A percentile compares a stretch with the other conserved stretches of the same genome.
Evolutionary conservation across 2,113 vertebrate species (phyloP).

Genomic region (Archocentrus centrarchus): DNA sequence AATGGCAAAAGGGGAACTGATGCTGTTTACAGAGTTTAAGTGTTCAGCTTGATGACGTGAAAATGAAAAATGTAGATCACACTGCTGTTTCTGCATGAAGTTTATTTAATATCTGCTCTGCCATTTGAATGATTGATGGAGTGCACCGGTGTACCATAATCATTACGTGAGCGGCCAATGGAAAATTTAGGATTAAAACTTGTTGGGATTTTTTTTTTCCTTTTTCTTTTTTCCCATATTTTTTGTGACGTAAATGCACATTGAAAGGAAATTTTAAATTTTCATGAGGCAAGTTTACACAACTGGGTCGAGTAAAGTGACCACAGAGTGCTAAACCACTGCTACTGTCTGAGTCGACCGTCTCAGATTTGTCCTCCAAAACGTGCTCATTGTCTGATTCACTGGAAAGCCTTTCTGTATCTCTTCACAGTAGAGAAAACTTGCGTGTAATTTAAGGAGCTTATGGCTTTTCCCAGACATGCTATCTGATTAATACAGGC

Average conservation of each 20-base stretch:
- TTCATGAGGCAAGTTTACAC: not conserved
- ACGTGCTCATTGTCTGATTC: conserved; percentile 24
- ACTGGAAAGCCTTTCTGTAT: conserved; percentile 39
- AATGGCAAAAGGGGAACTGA: not conserved
- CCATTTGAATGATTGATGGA: not conserved
- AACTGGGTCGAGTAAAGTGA: not conserved
- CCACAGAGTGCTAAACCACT: not conserved
- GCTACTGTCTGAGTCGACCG: not conserved
- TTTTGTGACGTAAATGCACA: not conserved
- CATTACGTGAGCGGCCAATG: fast-evolving
- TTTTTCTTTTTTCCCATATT: not conserved
- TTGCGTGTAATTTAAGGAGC: conserved; percentile 58
- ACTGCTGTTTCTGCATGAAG: not conserved
- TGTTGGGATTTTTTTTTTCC: not conserved
- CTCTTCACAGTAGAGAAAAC: conserved; percentile 36
- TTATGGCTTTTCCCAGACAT: conserved; percentile 58
- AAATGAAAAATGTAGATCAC: not conserved
- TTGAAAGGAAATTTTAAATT: not conserved
- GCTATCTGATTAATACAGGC: conserved; percentile 46
- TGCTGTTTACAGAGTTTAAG: not conserved
- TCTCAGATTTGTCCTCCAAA: not conserved
- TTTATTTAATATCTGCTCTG: not conserved
- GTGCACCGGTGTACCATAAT: not conserved
- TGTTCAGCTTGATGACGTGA: fast-evolving
- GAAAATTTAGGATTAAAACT: not conserved